These are phyloP conservation scores for Acropora yongei DNA, from an alignment of 64 coral and sea anemone species.

Conservation along the genomic window DNA sequence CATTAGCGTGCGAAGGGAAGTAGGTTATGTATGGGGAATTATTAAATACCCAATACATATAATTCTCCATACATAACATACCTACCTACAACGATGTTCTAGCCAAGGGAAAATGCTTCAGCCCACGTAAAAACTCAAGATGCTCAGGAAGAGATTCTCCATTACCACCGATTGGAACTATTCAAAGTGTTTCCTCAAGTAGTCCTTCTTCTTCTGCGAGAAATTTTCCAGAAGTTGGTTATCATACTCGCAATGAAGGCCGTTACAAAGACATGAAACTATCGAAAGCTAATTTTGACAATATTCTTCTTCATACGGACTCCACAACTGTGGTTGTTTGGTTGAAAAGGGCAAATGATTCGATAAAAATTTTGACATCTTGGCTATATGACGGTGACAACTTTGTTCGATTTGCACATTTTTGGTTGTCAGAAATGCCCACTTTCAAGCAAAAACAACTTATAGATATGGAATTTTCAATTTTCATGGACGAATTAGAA, in stretches of 20 bases:
- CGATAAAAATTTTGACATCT: slow-evolving; percentile 64
- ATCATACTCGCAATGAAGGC: background rate
- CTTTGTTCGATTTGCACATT: slow-evolving; percentile 92
- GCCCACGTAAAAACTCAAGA: slow-evolving; percentile 61
- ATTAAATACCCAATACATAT: no score
- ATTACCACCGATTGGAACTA: slow-evolving; percentile 63
- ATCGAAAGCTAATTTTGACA: slow-evolving; percentile 74
- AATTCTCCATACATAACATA: no score
- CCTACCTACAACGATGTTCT: no score
- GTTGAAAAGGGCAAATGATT: slow-evolving; percentile 68
- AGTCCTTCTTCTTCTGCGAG: slow-evolving; percentile 63
- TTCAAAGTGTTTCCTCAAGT: slow-evolving; percentile 29
- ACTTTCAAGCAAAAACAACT: slow-evolving; percentile 65
- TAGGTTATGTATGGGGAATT: no score
- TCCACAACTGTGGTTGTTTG: slow-evolving; percentile 80
- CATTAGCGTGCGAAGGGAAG: no score
- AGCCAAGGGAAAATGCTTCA: slow-evolving; percentile 27
- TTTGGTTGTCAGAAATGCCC: slow-evolving; percentile 86
- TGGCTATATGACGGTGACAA: slow-evolving; percentile 72
- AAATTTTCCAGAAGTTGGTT: background rate
- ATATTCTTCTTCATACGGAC: slow-evolving; percentile 67
- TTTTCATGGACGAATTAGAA: slow-evolving; percentile 76
- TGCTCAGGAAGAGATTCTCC: slow-evolving; percentile 67
- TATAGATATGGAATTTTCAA: slow-evolving; percentile 73
- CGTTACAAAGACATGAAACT: slow-evolving; percentile 15